Evolutionary conservation across 2,888 invertebrate species (phyloP).

Genomic region (Pteria penguin): DNA sequence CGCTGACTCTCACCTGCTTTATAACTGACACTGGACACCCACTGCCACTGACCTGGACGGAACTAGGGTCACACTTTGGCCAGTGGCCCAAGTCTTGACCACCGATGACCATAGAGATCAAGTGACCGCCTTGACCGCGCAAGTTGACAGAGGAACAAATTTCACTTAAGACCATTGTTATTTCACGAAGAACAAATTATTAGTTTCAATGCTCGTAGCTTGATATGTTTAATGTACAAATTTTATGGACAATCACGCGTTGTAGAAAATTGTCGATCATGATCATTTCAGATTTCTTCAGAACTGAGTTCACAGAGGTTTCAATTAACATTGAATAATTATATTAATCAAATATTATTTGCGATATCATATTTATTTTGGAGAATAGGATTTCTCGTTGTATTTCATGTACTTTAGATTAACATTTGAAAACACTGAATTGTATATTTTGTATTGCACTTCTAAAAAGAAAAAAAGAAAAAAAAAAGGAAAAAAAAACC

Average conservation of each 20-base stretch:
- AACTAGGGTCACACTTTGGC: conserved; percentile 18
- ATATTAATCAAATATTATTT: no score
- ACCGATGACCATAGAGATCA: conserved; percentile 16
- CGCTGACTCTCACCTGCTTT: conserved; percentile 29
- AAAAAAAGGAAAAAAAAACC: no score
- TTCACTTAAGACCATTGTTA: conserved; percentile 5
- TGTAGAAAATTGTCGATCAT: no score
- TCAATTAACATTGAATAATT: no score
- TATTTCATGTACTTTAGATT: no score
- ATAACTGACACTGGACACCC: conserved; percentile 30
- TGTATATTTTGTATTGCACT: no score
- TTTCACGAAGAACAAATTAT: conserved; percentile 8
- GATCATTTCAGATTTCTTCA: no score
- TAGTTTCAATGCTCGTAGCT: not conserved
- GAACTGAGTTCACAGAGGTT: no score
- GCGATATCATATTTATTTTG: no score
- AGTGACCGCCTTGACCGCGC: conserved; percentile 19
- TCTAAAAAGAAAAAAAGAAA: no score
- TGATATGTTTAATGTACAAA: conserved; percentile 16
- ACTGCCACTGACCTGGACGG: conserved; percentile 28
- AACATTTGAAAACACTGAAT: no score
- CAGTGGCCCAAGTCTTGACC: conserved; percentile 25
- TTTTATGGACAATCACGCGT: conserved; percentile 9
- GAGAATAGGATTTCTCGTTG: no score
- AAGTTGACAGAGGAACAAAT: conserved; percentile 15